Conservation (phyloP, 1,140 invertebrate species). For the Diorhabda elongata region DNA sequence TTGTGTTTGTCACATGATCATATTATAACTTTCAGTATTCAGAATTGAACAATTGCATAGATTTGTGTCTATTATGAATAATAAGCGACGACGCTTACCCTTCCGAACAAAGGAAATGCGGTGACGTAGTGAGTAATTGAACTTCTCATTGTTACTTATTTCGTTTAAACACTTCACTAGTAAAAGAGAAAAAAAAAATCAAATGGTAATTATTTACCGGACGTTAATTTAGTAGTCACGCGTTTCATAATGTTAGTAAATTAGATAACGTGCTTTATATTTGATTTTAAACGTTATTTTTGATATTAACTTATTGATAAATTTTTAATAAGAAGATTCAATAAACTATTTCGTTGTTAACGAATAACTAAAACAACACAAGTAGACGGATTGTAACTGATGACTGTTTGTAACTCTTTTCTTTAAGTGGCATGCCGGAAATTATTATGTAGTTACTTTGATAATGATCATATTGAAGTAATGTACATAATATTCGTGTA, state of each 20-base stretch:
- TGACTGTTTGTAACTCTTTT: neutral
- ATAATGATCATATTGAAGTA: neutral
- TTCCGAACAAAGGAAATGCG: conserved; percentile 23
- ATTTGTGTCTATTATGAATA: conserved; percentile 32
- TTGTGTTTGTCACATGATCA: conserved; percentile 4
- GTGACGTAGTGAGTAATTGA: conserved; percentile 29
- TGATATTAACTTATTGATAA: neutral
- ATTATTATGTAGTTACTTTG: neutral
- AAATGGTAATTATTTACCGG: too few species aligned
- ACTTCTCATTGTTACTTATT: conserved; percentile 9
- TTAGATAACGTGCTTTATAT: neutral
- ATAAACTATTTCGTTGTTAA: neutral
- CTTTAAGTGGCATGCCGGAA: neutral
- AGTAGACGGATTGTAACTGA: neutral
- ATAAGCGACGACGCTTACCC: conserved; percentile 27
- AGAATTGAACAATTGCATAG: conserved; percentile 22
- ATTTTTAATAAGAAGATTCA: neutral
- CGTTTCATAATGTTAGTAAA: neutral
- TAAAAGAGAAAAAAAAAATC: neutral
- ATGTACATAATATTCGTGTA: neutral
- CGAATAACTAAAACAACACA: neutral
- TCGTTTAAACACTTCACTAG: neutral
- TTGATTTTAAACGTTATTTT: neutral
- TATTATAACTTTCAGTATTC: neutral
- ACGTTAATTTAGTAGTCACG: neutral